Percentiles rank a stretch among this genome's conserved stretches.
phyloP scores from a whole-genome alignment of 2,113 vertebrate species.

The Elgaria multicarinata region DNA sequence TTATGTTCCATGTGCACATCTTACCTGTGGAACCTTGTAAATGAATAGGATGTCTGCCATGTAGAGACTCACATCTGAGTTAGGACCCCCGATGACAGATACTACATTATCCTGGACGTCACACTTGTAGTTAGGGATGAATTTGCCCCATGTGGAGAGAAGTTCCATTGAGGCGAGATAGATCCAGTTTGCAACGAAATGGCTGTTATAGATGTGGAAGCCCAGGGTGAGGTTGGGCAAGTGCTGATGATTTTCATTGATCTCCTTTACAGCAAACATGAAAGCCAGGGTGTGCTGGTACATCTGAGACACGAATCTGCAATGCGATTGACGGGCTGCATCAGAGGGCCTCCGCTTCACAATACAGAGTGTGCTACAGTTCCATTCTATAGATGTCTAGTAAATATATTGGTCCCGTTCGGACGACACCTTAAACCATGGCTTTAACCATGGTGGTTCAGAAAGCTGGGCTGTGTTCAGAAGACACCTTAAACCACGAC shows the following conservation, averaged over 20 bases:
- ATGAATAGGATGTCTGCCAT: not conserved
- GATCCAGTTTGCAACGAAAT: not conserved
- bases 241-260: not conserved
- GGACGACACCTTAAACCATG: no score
- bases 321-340: not conserved
- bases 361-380: not conserved
- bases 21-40: constrained; percentile 20
- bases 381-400: not conserved
- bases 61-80: not conserved
- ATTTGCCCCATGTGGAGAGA: not conserved
- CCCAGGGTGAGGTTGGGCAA: not conserved
- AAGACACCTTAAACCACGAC: no score
- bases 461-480: no score
- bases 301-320: not conserved
- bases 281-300: not conserved
- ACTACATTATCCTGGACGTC: not conserved
- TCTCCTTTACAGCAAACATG: not conserved
- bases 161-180: not conserved
- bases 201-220: not conserved
- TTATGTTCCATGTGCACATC: not conserved
- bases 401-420: no score
- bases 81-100: not conserved
- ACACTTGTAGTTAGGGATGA: constrained; percentile 20
- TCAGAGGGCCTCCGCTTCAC: not conserved
- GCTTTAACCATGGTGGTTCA: no score